Base-by-base conservation (phyloP, 2,113 vertebrate species). In the Vombatus ursinus region DNA sequence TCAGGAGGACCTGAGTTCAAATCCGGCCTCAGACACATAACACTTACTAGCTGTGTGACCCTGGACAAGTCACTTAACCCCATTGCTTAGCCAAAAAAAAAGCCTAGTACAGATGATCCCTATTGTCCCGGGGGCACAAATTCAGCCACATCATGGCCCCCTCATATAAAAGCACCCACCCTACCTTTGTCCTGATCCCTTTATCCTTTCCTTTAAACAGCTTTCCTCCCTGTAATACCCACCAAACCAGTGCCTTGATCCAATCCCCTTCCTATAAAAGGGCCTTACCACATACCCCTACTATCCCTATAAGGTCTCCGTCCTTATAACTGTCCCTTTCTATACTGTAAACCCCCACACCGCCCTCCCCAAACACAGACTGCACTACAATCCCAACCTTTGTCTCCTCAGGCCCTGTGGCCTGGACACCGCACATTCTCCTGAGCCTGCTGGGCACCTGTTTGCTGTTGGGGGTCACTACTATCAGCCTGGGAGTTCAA, bases 401-500 rank as follows among this genome's bases (percentile, higher is more conserved):
- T 84, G 89, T 50, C 37, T 95, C 68, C 95, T 50, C 90, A 97
- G 96, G 93, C 50, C 26, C 10, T 0, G 4, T 54, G 19, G 7
- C 49, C 91, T 51, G 93, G 57, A 9, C 5, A 28, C 92, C 93
- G 0, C 92, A 93, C 89, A 28, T 94, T 52, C 50, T 97, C 51
- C 92, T 97, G 0, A 94, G 97, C 48, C 90, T 97, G 92, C 47
- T 97, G 50, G 92, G 96, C 54, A 49, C 89, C 94, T 95, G 97
- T 92, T 90, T 98, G 91, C 53, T 98, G n/a, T 52, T 97, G 3
- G 97, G 52, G 0, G 92, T 96, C 91, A 92, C 97, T 1, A 22
- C 92, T 54, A 68, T 96, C 89, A 97, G 97, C 91, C 51, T 98
- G 53, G 97, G 97, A 49, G 94, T 97, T 90, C 95, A 52, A 47